Conservation (phyloP, 2,888 invertebrate genomes). For the Boloria euphrosyne region DNA sequence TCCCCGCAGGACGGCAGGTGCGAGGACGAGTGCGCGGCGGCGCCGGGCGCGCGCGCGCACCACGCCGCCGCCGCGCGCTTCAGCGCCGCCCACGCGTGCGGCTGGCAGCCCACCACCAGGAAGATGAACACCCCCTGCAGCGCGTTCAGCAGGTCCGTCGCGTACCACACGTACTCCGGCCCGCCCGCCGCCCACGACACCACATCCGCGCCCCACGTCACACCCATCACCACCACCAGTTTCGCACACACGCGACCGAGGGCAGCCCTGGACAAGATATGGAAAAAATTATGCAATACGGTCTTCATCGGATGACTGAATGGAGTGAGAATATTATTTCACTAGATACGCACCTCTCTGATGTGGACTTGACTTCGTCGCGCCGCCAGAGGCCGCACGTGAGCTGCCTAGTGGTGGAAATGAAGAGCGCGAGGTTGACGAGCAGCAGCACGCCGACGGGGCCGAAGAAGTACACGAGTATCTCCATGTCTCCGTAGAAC, state of each 20-base stretch:
- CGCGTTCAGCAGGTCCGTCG: constrained; percentile 92
- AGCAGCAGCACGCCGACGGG: constrained; percentile 90
- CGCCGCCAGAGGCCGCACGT: constrained; percentile 94
- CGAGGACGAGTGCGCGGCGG: constrained; percentile 87
- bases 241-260: constrained; percentile 92
- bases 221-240: constrained; percentile 86
- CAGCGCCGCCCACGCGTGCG: constrained; percentile 85
- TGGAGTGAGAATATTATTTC: neutral
- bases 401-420: constrained; percentile 90
- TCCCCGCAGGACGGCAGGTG: constrained; percentile 92
- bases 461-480: constrained; percentile 92
- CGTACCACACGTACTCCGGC: constrained; percentile 90
- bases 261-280: constrained; percentile 81
- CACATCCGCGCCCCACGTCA: constrained; percentile 87
- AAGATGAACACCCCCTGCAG: constrained; percentile 94
- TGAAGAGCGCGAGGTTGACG: constrained; percentile 90
- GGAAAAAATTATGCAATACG: neutral
- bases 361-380: constrained; percentile 92
- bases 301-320: too few relatives aligned
- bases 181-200: constrained; percentile 92
- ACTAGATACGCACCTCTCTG: constrained; percentile 56
- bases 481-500: constrained; percentile 92
- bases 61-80: constrained; percentile 59
- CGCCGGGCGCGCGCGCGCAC: constrained; percentile 75
- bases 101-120: constrained; percentile 94